phyloP scores from a whole-genome alignment of 64 coral and sea anemone species.

The Montipora foliosa region DNA sequence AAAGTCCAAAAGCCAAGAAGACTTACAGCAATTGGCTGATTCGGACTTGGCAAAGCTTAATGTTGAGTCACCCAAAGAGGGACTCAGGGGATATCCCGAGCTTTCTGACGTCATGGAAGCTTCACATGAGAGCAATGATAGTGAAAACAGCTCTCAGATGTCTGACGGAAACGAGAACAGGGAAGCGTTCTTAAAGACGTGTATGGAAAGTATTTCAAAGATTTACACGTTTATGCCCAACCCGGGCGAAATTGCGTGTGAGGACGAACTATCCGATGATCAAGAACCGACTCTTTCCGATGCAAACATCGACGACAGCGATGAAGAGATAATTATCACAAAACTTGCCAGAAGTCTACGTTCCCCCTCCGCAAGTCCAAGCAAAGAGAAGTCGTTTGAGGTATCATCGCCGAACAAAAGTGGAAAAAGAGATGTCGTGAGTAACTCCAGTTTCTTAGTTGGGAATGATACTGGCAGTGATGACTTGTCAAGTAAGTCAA shows the following conservation, averaged over 20 bases:
- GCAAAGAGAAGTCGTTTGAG: neutral
- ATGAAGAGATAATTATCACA: slow-evolving; percentile 96
- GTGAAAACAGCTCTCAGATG: slow-evolving; percentile 88
- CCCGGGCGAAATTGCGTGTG: slow-evolving; percentile 70
- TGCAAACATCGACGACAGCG: slow-evolving; percentile 87
- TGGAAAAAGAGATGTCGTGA: neutral
- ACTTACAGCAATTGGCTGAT: slow-evolving; percentile 5
- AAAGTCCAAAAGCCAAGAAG: slow-evolving; percentile 57
- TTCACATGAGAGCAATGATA: slow-evolving; percentile 90
- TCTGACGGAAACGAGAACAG: slow-evolving; percentile 74
- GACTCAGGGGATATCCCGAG: slow-evolving; percentile 45
- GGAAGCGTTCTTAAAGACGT: slow-evolving; percentile 73
- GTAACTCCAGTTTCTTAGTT: slow-evolving; percentile 5
- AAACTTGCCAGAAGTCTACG: slow-evolving; percentile 81
- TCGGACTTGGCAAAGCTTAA: neutral
- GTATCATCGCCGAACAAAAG: slow-evolving; percentile 6
- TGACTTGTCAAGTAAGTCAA: slow-evolving; percentile 25
- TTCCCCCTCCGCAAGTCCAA: slow-evolving; percentile 33
- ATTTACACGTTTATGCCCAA: slow-evolving; percentile 86
- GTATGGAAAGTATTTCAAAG: slow-evolving; percentile 85
- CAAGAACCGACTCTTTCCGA: slow-evolving; percentile 86
- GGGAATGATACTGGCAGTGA: neutral
- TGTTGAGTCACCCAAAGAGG: slow-evolving; percentile 38
- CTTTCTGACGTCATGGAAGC: slow-evolving; percentile 87
- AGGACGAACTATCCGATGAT: slow-evolving; percentile 80